Conservation (phyloP, 2,888 invertebrate genomes). For the Prosopocoilus inquinatus region DNA sequence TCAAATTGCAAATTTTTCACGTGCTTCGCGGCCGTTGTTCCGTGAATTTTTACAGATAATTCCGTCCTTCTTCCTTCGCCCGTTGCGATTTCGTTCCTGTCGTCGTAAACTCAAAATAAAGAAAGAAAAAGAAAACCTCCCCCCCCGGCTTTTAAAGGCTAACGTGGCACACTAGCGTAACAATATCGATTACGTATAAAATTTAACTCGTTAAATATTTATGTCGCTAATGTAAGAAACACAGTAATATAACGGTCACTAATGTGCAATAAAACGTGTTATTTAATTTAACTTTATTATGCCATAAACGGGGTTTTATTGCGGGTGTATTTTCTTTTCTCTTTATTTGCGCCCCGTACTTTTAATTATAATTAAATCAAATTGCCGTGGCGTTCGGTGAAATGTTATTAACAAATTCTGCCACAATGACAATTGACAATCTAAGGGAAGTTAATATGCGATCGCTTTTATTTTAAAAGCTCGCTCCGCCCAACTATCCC, state of each 20-base stretch:
- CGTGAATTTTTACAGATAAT: slow-evolving; percentile 1
- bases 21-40: slow-evolving; percentile 25
- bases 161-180: no score
- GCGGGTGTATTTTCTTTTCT: no score
- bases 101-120: background rate
- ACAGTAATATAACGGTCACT: background rate
- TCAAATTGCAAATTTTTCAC: slow-evolving; percentile 46
- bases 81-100: background rate
- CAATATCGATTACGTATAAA: slow-evolving; percentile 1
- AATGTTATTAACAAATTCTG: no score
- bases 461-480: no score
- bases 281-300: slow-evolving; percentile 15
- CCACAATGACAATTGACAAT: no score
- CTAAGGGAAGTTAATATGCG: no score
- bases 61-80: background rate
- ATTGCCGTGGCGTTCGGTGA: no score
- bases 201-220: background rate
- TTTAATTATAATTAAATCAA: no score
- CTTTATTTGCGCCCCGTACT: no score
- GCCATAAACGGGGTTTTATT: background rate
- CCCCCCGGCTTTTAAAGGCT: no score
- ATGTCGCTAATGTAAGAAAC: background rate
- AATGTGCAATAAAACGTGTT: slow-evolving; percentile 14
- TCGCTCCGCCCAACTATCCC: no score
- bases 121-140: no score